These are phyloP conservation scores for Phataginus tetradactyla DNA, from an alignment of 2,797 vertebrate genomes.

Conservation along the genomic window DNA sequence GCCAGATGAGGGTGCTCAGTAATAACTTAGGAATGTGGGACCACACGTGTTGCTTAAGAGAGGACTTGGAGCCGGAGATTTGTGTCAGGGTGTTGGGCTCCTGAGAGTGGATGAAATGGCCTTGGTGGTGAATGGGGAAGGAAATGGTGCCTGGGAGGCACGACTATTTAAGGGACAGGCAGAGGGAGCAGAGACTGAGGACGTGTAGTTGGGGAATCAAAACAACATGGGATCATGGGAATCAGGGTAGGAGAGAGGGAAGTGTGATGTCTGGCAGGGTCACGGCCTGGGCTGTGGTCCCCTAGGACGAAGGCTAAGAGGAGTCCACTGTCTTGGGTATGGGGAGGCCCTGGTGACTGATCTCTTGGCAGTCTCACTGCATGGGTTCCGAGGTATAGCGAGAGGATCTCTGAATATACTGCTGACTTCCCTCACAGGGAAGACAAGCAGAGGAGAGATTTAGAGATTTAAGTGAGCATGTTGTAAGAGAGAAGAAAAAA, in stretches of 20 bases:
- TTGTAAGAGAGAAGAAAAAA: not conserved
- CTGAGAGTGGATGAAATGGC: not conserved
- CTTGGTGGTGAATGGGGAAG: not conserved
- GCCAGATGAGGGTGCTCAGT: not conserved
- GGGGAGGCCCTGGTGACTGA: not conserved
- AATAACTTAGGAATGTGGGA: not conserved
- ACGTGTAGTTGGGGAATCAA: not conserved
- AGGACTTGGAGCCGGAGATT: not conserved
- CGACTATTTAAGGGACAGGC: not conserved
- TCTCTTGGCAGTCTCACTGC: not conserved
- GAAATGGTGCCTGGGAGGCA: not conserved
- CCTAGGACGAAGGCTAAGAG: not conserved
- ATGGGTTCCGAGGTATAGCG: not conserved
- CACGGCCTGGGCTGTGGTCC: not conserved
- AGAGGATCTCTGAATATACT: not conserved
- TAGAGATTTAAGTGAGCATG: not conserved
- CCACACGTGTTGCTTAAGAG: not conserved
- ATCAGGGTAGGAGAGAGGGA: not conserved
- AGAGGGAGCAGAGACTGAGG: not conserved
- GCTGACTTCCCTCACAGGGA: not conserved
- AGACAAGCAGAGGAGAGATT: not conserved
- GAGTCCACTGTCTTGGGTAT: not conserved
- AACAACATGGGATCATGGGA: not conserved
- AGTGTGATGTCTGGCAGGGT: not conserved
- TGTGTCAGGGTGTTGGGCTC: not conserved